A percentile compares a stretch with the other conserved stretches of the same genome.
phyloP scores from a whole-genome alignment of 1,140 invertebrate genomes.

The Lysiphlebus fabarum region DNA sequence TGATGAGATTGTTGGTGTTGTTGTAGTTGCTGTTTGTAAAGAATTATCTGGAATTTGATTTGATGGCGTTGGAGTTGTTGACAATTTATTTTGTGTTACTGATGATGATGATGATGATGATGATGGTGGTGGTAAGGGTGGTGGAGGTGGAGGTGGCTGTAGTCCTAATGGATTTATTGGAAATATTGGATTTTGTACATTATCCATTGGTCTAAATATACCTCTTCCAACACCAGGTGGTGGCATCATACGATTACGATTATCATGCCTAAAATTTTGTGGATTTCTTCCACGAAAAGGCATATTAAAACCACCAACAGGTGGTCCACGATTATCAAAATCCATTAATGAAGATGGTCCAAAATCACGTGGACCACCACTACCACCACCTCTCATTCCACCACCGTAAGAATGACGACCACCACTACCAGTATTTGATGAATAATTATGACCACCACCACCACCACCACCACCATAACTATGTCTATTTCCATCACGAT shows the following conservation, averaged over 20 bases:
- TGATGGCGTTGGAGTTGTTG: too few species aligned
- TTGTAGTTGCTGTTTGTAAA: too few species aligned
- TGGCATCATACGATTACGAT: constrained; percentile 26
- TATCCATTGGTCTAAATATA: constrained; percentile 19
- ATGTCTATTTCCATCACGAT: constrained; percentile 45
- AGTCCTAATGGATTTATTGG: constrained; percentile 17
- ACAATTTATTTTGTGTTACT: too few species aligned
- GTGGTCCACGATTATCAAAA: constrained; percentile 43
- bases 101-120: constrained; percentile 8
- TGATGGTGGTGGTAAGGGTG: not conserved
- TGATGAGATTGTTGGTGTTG: not conserved
- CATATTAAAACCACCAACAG: too few species aligned
- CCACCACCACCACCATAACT: constrained; percentile 45
- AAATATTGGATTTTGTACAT: constrained; percentile 25
- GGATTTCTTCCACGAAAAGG: constrained; percentile 36
- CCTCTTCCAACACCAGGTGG: constrained; percentile 29
- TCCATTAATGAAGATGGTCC: constrained; percentile 29
- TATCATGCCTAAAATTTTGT: constrained; percentile 43
- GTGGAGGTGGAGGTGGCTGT: constrained; percentile 20
- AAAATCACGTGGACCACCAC: constrained; percentile 40
- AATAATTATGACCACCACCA: constrained; percentile 35
- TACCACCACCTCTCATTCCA: constrained; percentile 33
- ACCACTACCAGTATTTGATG: constrained; percentile 33
- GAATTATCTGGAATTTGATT: too few species aligned
- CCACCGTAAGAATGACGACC: constrained; percentile 41